Base-by-base conservation (phyloP, 1,140 invertebrate genomes). In the Epicauta chinensis region DNA sequence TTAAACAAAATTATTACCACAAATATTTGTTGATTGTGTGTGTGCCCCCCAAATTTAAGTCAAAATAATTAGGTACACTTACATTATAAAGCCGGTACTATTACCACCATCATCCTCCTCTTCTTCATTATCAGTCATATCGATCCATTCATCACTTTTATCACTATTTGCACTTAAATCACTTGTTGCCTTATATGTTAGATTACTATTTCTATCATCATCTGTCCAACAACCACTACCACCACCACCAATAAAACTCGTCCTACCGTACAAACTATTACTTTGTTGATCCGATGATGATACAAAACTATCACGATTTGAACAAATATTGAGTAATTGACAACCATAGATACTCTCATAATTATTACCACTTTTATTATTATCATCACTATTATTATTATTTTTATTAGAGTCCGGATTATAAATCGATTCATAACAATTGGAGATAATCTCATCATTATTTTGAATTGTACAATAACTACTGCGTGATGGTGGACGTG, bases 111-210 rank as follows among this genome's bases (percentile, higher is more conserved):
- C 56, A 32, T 61, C 57, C 17, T 59, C 52, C n/a, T 57, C 56
- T 31, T 75, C 63, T 68, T 75, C 78, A 46, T 75, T 73, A 57
- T 82, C 80, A 14, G 78, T 80, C 3, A 83, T 72, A 56, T 83
- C 81, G 39, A 80, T 76, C 81, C 81, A 83, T 52, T 81, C 81
- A 49, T 83, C 81, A 59, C 80, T 82, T 29, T 77, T 73, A 53
- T 81, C 79, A 38, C 75, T n/a, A n/a, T n/a, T 69, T 29, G 75
- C 73, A 55, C 75, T 77, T 2, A 73, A 69, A 17, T 71, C 72
- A 56, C 70, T 71, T 39, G 61, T 56, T 60, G 61, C 15, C 62
- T 69, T 61, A 39, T 61, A 31, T 69, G 66, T 73, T n/a, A n/a
- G n/a, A 61, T 74, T 74, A 44, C 74, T 73, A 16, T 71, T 71